Conservation (phyloP, 2,797 vertebrate species). For the Schizothorax lantsangensis region DNA sequence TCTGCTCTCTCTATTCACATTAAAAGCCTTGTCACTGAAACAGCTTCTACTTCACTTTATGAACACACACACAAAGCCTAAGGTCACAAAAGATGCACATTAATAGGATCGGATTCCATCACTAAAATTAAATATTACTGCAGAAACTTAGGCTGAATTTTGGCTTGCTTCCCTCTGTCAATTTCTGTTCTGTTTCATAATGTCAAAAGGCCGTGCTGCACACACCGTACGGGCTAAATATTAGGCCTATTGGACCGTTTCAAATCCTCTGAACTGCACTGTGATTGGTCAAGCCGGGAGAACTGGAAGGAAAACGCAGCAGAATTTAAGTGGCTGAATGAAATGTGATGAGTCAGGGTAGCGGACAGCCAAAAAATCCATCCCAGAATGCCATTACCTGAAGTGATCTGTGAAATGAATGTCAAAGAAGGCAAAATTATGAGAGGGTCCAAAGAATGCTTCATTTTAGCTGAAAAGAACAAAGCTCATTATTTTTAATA, state of each 20-base stretch:
- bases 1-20: conserved; percentile 31
- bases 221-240: conserved; percentile 16
- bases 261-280: conserved; percentile 5
- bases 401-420: conserved; percentile 40
- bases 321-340: conserved; percentile 21
- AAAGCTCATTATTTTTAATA: neutral
- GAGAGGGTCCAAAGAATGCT: neutral
- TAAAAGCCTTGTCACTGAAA: conserved; percentile 40
- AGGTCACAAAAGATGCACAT: conserved; percentile 31
- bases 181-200: conserved; percentile 18
- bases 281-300: neutral
- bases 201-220: conserved; percentile 31
- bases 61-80: neutral
- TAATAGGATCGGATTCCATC: conserved; percentile 37
- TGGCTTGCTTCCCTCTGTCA: conserved; percentile 16
- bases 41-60: conserved; percentile 17
- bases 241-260: conserved; percentile 40
- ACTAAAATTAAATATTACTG: conserved; percentile 31
- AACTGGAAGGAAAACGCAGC: conserved; percentile 4
- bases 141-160: neutral
- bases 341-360: conserved; percentile 30
- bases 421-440: conserved; percentile 14
- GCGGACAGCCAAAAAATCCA: conserved; percentile 31
- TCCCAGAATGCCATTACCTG: conserved; percentile 31
- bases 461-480: conserved; percentile 17